phyloP scores from a whole-genome alignment of 2,113 vertebrate species.

The Emydocephalus ijimae region DNA sequence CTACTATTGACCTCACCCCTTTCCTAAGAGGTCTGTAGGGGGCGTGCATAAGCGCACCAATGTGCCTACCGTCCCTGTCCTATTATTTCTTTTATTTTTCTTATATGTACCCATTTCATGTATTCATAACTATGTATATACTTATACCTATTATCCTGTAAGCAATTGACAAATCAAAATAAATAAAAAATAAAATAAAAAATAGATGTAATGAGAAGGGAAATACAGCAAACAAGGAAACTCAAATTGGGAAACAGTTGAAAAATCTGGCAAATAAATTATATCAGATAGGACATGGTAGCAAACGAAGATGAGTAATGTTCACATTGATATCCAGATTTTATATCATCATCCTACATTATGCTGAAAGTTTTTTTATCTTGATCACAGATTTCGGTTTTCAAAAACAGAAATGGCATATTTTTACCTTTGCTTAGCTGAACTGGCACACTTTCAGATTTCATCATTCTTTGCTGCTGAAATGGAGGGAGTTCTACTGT shows the following conservation, averaged over 20 bases:
- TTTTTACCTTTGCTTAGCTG: slow-evolving; percentile 90
- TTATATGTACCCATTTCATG: no score
- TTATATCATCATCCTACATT: neutral
- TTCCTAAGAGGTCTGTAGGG: no score
- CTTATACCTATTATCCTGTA: no score
- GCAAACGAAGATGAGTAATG: neutral
- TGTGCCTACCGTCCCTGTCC: no score
- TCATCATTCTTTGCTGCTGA: slow-evolving; percentile 83
- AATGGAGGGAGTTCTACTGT: slow-evolving; percentile 55
- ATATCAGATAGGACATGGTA: neutral
- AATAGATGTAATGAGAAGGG: neutral
- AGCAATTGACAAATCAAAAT: no score
- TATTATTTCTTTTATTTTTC: no score
- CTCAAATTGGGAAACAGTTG: neutral
- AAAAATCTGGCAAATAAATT: neutral
- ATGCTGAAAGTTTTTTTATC: neutral
- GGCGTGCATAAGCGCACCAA: no score
- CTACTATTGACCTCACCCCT: no score
- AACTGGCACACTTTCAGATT: slow-evolving; percentile 97
- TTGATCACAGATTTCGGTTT: neutral
- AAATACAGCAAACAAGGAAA: neutral
- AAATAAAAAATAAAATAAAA: no score
- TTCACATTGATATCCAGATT: neutral
- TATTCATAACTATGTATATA: no score
- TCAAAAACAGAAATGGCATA: neutral